Percentiles rank a stretch among this genome's conserved stretches.
phyloP scores from a whole-genome alignment of 2,888 invertebrate genomes.

The Rotaria sp. region DNA sequence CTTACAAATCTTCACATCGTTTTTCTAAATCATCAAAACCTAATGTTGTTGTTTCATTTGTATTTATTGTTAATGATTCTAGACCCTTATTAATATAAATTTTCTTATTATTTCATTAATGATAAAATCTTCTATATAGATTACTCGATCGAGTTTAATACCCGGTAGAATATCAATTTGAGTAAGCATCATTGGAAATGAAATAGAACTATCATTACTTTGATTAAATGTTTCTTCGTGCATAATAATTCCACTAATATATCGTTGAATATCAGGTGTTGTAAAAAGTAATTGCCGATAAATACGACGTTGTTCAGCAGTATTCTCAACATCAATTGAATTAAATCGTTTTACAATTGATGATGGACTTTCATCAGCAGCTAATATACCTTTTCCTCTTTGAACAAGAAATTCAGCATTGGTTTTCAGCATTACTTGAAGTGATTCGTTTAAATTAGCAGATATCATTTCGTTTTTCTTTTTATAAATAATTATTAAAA shows the following conservation, averaged over 20 bases:
- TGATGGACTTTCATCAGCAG: conserved; percentile 90
- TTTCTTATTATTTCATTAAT: too few species aligned
- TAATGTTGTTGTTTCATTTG: conserved; percentile 92
- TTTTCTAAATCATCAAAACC: conserved; percentile 85
- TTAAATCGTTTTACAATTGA: conserved; percentile 81
- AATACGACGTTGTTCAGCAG: conserved; percentile 77
- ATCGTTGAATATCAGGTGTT: conserved; percentile 48
- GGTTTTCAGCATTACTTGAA: conserved; percentile 54
- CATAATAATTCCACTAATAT: conserved; percentile 92
- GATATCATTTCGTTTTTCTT: background rate
- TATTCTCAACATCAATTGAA: conserved; percentile 82
- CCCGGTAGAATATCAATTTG: conserved; percentile 53
- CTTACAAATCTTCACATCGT: conserved; percentile 91
- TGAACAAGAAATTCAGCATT: background rate
- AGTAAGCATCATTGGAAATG: conserved; percentile 45
- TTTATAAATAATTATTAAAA: background rate
- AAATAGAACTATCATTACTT: conserved; percentile 70
- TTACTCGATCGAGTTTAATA: conserved; percentile 78
- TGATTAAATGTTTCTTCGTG: conserved; percentile 98
- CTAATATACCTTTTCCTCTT: conserved; percentile 85
- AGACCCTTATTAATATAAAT: conserved; percentile 43
- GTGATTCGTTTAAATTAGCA: background rate
- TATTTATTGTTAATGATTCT: conserved; percentile 66
- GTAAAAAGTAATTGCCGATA: conserved; percentile 84
- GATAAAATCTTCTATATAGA: conserved; percentile 65